Percentiles rank a stretch among this genome's conserved stretches.
Evolutionary conservation across 2,113 vertebrate genomes (phyloP).

Genomic region (Pachyramphus minor): DNA sequence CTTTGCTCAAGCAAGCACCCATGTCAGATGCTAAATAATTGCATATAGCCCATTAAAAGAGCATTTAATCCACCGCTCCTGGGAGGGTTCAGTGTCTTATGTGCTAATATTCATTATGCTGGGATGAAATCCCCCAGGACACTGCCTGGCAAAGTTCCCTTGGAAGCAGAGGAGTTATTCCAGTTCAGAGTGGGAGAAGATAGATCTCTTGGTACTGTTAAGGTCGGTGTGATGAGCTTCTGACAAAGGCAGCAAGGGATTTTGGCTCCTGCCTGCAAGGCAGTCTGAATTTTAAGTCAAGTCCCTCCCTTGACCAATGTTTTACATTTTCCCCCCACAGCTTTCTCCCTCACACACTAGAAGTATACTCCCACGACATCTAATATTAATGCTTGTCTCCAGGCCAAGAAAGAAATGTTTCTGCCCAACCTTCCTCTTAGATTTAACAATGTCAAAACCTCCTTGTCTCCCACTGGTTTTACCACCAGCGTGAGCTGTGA

Average conservation of each 20-base stretch:
- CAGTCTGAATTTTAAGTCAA: not conserved
- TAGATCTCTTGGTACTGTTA: not conserved
- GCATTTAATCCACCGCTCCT: not conserved
- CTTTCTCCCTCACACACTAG: not conserved
- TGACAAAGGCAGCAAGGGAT: not conserved
- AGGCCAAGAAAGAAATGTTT: slow-evolving; percentile 8
- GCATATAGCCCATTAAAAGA: not conserved
- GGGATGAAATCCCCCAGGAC: slow-evolving; percentile 22
- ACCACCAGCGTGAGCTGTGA: not conserved
- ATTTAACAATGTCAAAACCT: not conserved
- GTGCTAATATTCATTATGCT: slow-evolving; percentile 10
- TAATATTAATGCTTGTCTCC: slow-evolving; percentile 35
- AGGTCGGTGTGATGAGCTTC: not conserved
- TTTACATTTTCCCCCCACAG: not conserved
- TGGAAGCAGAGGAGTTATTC: not conserved
- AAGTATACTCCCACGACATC: slow-evolving; percentile 10
- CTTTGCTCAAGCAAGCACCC: not conserved
- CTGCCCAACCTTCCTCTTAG: not conserved
- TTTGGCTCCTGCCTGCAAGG: not conserved
- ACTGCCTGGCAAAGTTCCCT: not conserved
- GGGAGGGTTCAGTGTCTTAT: not conserved
- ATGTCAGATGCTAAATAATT: not conserved
- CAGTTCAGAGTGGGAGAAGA: not conserved
- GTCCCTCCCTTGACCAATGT: not conserved
- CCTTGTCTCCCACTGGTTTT: not conserved